A percentile compares a stretch with the other conserved stretches of the same genome.
These are phyloP conservation scores for Sepiola atlantica DNA, from an alignment of 2,888 invertebrate species.

Conservation along the genomic window DNA sequence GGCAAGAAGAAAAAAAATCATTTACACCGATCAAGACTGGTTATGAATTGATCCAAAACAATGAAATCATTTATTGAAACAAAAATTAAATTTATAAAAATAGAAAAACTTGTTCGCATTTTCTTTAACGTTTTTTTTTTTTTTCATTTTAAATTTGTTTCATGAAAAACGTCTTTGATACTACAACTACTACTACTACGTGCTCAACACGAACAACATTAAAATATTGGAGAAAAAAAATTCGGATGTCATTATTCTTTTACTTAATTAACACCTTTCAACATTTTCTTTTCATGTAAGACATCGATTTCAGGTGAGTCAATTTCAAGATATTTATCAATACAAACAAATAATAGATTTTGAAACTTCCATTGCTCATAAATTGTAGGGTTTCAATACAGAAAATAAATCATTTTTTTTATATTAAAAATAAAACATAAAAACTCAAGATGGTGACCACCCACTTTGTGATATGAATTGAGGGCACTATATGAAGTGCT, in stretches of 20 bases:
- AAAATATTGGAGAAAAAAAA: not conserved
- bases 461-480: too few species aligned
- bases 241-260: not conserved
- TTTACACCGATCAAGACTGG: not conserved
- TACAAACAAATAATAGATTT: not conserved
- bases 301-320: not conserved
- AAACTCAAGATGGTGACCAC: too few species aligned
- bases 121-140: not conserved
- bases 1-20: not conserved
- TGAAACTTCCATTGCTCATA: not conserved
- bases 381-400: not conserved
- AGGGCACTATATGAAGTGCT: too few species aligned
- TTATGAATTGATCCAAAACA: not conserved
- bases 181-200: not conserved
- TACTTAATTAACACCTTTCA: not conserved
- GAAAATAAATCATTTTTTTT: too few species aligned
- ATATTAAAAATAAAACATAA: too few species aligned
- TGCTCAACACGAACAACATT: not conserved
- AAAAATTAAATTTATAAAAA: not conserved
- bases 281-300: slow-evolving; percentile 17
- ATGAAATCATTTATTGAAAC: not conserved
- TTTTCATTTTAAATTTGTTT: not conserved
- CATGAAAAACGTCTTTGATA: not conserved
- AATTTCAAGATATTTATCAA: not conserved
- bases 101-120: not conserved